Evolutionary conservation across 2,888 invertebrate genomes (phyloP).

Genomic region (Megamerina dolium): DNA sequence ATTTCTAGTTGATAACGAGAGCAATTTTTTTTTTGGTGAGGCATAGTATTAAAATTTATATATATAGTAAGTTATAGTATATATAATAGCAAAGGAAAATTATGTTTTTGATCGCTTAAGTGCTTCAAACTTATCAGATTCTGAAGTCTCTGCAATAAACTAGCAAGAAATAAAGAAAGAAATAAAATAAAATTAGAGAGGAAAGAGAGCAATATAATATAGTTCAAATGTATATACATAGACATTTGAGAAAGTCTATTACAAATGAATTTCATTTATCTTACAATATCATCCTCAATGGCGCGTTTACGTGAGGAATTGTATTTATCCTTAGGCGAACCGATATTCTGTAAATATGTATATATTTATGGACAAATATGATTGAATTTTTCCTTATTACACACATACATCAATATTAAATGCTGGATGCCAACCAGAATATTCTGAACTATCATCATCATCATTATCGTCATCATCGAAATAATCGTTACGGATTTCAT

Average conservation of each 20-base stretch:
- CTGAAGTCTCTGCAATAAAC: slow-evolving; percentile 6
- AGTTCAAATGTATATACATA: too few species aligned
- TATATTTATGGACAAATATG: too few species aligned
- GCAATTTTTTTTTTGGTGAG: not conserved
- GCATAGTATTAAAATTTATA: too few species aligned
- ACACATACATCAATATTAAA: not conserved
- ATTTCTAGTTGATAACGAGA: not conserved
- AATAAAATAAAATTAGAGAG: not conserved
- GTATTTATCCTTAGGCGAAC: too few species aligned
- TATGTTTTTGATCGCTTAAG: not conserved
- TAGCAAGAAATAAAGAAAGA: not conserved
- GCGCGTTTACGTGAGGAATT: too few species aligned
- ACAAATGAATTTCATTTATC: too few species aligned
- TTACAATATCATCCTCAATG: too few species aligned
- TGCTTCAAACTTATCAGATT: not conserved
- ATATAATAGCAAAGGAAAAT: not conserved
- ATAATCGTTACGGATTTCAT: not conserved
- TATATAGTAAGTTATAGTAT: not conserved
- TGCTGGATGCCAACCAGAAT: not conserved
- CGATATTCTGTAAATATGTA: too few species aligned
- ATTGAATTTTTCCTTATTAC: too few species aligned
- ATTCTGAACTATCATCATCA: not conserved
- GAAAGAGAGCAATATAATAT: not conserved
- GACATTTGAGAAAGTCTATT: too few species aligned
- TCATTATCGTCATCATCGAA: not conserved